Percentiles rank a stretch among this genome's conserved stretches.
Conservation (phyloP, 2,888 invertebrate genomes). For the Conops quadrifasciatus region DNA sequence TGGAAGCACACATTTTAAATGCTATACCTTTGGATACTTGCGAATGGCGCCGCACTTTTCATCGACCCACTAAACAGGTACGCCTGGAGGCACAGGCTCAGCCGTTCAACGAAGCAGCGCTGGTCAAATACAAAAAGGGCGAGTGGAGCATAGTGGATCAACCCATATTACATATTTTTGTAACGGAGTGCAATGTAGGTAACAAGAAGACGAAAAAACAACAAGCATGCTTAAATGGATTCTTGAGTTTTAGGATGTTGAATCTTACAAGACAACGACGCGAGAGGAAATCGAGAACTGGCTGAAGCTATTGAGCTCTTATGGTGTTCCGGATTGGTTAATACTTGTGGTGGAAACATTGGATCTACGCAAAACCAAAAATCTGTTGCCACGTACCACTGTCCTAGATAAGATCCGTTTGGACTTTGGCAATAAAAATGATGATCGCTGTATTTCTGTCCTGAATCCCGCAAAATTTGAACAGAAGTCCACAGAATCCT, state of each 20-base stretch:
- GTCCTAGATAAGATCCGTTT: slow-evolving; percentile 93
- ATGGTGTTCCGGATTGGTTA: slow-evolving; percentile 89
- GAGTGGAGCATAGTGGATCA: slow-evolving; percentile 84
- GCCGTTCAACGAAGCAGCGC: slow-evolving; percentile 77
- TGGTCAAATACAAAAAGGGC: slow-evolving; percentile 73
- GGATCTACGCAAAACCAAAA: slow-evolving; percentile 90
- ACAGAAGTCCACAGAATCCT: slow-evolving; percentile 88
- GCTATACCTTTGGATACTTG: slow-evolving; percentile 86
- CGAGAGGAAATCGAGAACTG: slow-evolving; percentile 90
- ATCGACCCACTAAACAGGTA: slow-evolving; percentile 85
- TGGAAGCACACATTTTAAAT: slow-evolving; percentile 79
- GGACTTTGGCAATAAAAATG: slow-evolving; percentile 92
- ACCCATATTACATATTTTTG: slow-evolving; percentile 92
- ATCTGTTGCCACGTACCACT: slow-evolving; percentile 89
- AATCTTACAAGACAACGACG: slow-evolving; percentile 86
- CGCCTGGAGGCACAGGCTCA: slow-evolving; percentile 83
- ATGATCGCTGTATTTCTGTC: slow-evolving; percentile 86
- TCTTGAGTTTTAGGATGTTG: slow-evolving; percentile 78
- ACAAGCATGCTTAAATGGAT: background rate
- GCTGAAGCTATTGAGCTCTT: slow-evolving; percentile 79
- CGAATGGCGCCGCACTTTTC: slow-evolving; percentile 92
- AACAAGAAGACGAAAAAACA: background rate
- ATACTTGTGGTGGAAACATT: slow-evolving; percentile 91
- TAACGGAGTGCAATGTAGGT: slow-evolving; percentile 91
- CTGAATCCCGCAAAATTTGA: slow-evolving; percentile 91